Percentiles rank a stretch among this genome's conserved stretches.
Evolutionary conservation across 2,797 vertebrate genomes (phyloP).

Genomic region (Coilia nasus): DNA sequence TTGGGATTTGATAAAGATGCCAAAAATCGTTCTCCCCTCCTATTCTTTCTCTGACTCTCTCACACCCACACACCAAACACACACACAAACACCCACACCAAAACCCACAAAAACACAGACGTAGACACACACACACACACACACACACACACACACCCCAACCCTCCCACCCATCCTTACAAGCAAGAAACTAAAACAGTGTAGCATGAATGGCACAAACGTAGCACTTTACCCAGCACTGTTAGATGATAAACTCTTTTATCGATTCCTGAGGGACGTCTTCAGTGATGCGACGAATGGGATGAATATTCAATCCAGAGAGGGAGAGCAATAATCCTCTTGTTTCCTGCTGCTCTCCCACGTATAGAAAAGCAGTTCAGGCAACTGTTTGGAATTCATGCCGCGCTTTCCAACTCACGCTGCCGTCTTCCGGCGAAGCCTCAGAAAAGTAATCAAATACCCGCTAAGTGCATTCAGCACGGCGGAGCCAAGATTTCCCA

Average conservation of each 20-base stretch:
- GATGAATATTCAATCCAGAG: conserved; percentile 43
- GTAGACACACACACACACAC: background rate
- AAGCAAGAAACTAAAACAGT: background rate
- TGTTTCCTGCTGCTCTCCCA: conserved; percentile 5
- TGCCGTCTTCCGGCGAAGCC: conserved; percentile 17
- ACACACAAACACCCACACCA: conserved; percentile 9
- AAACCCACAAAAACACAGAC: background rate
- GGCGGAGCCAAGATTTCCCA: conserved; percentile 35
- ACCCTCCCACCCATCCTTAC: background rate
- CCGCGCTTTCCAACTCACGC: conserved; percentile 28
- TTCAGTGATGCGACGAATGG: conserved; percentile 27
- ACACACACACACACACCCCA: conserved; percentile 23
- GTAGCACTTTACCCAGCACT: conserved; percentile 24
- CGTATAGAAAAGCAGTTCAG: background rate
- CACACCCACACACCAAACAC: background rate
- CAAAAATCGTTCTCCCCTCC: background rate
- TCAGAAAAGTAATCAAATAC: conserved; percentile 42
- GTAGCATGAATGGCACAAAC: conserved; percentile 14
- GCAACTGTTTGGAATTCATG: conserved; percentile 42
- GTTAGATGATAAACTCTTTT: conserved; percentile 36
- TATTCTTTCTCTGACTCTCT: background rate
- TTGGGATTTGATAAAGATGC: background rate
- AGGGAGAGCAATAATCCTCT: conserved; percentile 17
- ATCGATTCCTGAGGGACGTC: conserved; percentile 39
- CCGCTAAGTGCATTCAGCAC: conserved; percentile 36